phyloP scores from a whole-genome alignment of 2,888 invertebrate genomes.

The Athalia cordata region DNA sequence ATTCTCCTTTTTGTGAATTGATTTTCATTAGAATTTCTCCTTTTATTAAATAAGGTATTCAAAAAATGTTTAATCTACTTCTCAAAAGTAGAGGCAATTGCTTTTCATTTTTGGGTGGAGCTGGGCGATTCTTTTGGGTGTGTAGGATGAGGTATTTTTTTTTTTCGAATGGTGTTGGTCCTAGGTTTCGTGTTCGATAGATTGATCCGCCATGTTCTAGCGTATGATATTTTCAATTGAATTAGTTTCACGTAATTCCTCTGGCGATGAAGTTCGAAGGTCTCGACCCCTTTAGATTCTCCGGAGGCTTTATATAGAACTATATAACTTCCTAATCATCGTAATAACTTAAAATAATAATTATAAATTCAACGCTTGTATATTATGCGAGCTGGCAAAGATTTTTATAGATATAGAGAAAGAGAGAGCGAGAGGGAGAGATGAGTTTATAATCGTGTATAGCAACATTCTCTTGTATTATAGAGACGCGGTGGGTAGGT shows the following conservation, averaged over 20 bases:
- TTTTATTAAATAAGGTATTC: too few relatives aligned
- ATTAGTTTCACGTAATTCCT: neutral
- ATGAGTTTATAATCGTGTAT: too few relatives aligned
- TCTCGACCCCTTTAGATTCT: neutral
- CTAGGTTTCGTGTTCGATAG: neutral
- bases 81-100: neutral
- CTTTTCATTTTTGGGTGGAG: constrained; percentile 8
- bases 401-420: constrained; percentile 10
- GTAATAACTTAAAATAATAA: constrained; percentile 31
- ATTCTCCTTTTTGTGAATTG: too few relatives aligned
- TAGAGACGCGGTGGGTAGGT: constrained; percentile 53
- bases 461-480: too few relatives aligned
- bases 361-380: constrained; percentile 11
- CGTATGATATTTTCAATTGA: neutral
- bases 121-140: neutral
- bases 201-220: neutral
- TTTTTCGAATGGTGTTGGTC: too few relatives aligned
- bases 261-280: neutral
- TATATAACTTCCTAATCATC: constrained; percentile 33
- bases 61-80: neutral
- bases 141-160: too few relatives aligned
- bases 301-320: neutral
- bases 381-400: constrained; percentile 9
- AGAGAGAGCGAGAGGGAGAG: constrained; percentile 27
- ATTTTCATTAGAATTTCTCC: too few relatives aligned